A percentile compares a stretch with the other conserved stretches of the same genome.
phyloP scores from a whole-genome alignment of 2,113 vertebrate genomes.

The Pholis gunnellus region DNA sequence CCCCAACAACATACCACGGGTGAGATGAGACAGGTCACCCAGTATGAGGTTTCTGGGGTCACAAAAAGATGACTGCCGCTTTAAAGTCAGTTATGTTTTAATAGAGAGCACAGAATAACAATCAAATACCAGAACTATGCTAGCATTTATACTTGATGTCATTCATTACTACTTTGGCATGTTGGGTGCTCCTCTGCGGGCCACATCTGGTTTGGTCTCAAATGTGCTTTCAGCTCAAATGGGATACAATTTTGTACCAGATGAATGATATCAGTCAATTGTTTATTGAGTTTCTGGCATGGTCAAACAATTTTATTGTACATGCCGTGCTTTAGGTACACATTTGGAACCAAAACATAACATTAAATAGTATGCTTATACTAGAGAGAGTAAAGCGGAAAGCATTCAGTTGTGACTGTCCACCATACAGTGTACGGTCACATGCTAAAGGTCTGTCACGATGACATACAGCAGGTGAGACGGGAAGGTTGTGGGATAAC shows the following conservation, averaged over 20 bases:
- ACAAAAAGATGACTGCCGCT: background rate
- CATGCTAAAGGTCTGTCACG: background rate
- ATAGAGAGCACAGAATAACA: background rate
- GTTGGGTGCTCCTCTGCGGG: background rate
- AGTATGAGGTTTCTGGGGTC: background rate
- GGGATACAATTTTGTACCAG: background rate
- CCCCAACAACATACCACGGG: conserved; percentile 44
- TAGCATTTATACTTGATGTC: background rate
- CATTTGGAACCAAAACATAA: background rate
- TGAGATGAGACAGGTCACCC: conserved; percentile 18
- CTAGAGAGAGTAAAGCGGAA: background rate
- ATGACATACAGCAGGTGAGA: background rate
- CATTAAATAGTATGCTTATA: background rate
- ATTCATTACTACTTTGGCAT: background rate
- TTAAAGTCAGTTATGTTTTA: background rate
- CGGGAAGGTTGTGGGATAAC: background rate
- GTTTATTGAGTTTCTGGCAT: background rate
- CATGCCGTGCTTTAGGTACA: background rate
- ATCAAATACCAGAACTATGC: background rate
- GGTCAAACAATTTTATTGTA: background rate
- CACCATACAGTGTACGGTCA: background rate
- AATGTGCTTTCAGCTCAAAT: background rate
- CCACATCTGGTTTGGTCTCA: background rate
- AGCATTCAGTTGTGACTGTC: background rate
- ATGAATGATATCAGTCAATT: background rate